Evolutionary conservation across 2,113 vertebrate genomes (phyloP), one percentile per base, ranked within the genome.

Genomic region (Orthonyx spaldingii): DNA sequence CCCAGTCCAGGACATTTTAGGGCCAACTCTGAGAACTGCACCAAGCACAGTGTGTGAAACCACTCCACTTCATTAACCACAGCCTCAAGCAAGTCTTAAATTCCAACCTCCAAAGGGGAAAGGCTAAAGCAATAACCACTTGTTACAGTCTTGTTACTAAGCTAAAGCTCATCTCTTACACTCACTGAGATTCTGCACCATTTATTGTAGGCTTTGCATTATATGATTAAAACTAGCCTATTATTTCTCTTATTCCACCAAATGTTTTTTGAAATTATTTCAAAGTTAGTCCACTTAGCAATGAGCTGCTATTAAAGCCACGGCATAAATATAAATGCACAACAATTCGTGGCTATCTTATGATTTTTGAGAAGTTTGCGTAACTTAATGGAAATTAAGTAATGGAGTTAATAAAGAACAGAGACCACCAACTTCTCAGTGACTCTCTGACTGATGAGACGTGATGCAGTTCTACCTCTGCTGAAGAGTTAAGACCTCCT

Each of bases 101-200:
- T 75, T 71, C 80, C 35, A 5, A 47, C 64, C 35, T 75, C 56
- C 46, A 39, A 90, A 91, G 84, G 68, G 85, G 89, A 91, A 89
- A 94, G 93, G 84, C 68, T 55, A 89, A 94, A 32, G 68, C 69
- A 87, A 81, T 70, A 95, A 89, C 52, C 71, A 70, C 68, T 90
- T 66, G 44, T 82, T 84, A 56, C 66, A 59, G 42, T 11, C 84
- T 53, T 89, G 37, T 93, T 84, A 78, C 64, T 32, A 42, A 53
- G 69, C 68, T 47, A 30, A 75, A 23, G 56, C 19, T 81, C 52
- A 18, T 42, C 37, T 21, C 77, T 37, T 41, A 39, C n/a, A 66
- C 49, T 27, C 56, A 1, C 0, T 22, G 50, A 89, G n/a, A 3
- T 83, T 70, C 68, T 60, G 21, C 46, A 60, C 49, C 53, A 35